Conservation (phyloP, 1,140 invertebrate species). For the Bombus polaris region DNA sequence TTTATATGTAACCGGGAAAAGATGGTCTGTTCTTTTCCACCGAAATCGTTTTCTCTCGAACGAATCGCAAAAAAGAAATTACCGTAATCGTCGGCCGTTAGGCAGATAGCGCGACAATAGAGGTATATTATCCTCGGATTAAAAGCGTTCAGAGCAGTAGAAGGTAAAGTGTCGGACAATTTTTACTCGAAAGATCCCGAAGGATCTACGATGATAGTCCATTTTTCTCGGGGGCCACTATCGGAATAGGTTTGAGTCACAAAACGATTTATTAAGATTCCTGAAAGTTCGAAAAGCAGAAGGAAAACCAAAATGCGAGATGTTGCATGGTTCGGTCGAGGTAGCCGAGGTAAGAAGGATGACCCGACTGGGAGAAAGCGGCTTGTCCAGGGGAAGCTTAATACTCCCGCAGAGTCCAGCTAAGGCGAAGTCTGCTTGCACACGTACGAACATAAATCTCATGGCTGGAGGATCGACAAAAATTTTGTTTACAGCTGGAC, state of each 20-base stretch:
- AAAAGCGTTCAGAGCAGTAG: conserved; percentile 17
- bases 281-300: conserved; percentile 32
- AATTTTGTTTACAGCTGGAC: conserved; percentile 29
- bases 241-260: conserved; percentile 35
- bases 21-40: background rate
- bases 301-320: conserved; percentile 36
- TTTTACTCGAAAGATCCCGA: conserved; percentile 38
- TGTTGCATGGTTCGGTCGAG: background rate
- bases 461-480: conserved; percentile 2
- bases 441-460: conserved; percentile 40
- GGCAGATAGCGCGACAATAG: conserved; percentile 19
- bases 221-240: conserved; percentile 31
- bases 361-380: conserved; percentile 32
- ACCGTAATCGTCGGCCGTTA: conserved; percentile 32
- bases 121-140: conserved; percentile 56
- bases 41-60: background rate
- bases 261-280: conserved; percentile 62
- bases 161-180: conserved; percentile 18
- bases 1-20: too few relatives aligned
- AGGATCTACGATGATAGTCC: conserved; percentile 28
- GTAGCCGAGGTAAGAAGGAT: conserved; percentile 36
- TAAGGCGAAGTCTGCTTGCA: conserved; percentile 4
- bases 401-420: conserved; percentile 14
- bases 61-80: conserved; percentile 4
- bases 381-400: conserved; percentile 35